These are phyloP conservation scores for Sprattus sprattus DNA, from an alignment of 2,113 vertebrate species.

Conservation along the genomic window DNA sequence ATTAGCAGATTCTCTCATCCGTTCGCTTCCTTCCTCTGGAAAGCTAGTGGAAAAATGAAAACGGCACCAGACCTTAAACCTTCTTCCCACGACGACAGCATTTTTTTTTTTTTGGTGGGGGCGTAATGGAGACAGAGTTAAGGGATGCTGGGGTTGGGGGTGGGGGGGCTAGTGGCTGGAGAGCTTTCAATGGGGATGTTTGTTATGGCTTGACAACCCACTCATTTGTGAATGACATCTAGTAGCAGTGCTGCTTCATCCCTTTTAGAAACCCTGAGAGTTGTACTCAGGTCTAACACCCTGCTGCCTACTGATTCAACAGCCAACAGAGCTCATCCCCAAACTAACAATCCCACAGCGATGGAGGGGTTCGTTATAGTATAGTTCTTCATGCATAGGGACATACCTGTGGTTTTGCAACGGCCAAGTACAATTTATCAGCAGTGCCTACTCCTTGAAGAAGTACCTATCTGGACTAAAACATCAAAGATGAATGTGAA, in stretches of 20 bases:
- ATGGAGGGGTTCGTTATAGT: too few relatives aligned
- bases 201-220: neutral
- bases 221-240: neutral
- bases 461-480: neutral
- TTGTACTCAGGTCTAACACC: neutral
- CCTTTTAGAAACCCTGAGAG: neutral
- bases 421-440: neutral
- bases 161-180: neutral
- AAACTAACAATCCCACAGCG: neutral
- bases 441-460: neutral
- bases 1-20: constrained; percentile 33
- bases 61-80: neutral
- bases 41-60: constrained; percentile 33
- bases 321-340: neutral
- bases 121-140: neutral
- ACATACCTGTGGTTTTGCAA: neutral
- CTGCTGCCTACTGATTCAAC: neutral
- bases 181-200: neutral
- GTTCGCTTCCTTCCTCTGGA: constrained; percentile 42
- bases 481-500: neutral
- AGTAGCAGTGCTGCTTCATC: neutral
- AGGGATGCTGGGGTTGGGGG: neutral
- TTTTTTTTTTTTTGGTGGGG: neutral
- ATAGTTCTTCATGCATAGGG: too few relatives aligned
- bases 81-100: neutral